Conservation (phyloP, 2,113 vertebrate genomes). For the Plecturocebus donacophilus region DNA sequence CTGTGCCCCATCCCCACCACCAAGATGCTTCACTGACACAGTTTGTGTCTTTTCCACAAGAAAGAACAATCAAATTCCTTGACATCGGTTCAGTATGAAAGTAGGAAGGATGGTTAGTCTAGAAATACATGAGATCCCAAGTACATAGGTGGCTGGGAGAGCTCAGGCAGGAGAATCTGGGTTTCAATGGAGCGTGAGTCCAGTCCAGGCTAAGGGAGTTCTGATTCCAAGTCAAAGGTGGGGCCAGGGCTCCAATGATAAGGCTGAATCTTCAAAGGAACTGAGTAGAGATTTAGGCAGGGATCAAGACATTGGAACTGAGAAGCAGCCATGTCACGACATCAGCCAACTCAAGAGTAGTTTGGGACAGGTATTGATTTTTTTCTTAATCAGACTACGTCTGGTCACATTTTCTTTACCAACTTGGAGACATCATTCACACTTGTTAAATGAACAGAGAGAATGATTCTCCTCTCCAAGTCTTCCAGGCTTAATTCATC, state of each 20-base stretch:
- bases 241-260: neutral
- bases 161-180: neutral
- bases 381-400: neutral
- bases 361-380: neutral
- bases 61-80: neutral
- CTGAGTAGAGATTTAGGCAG: neutral
- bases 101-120: neutral
- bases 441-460: constrained; percentile 72
- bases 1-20: neutral
- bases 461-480: constrained; percentile 62
- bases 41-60: neutral
- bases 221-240: neutral
- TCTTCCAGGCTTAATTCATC: constrained; percentile 48
- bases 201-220: neutral
- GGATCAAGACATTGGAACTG: neutral
- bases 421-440: constrained; percentile 67
- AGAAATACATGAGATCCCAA: neutral
- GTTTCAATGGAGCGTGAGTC: neutral
- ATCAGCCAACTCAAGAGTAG: neutral
- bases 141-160: neutral
- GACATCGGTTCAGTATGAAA: neutral
- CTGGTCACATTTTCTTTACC: constrained; percentile 61
- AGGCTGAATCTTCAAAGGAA: neutral
- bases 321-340: neutral
- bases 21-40: neutral